Base-by-base conservation (phyloP, 2,888 invertebrate genomes). In the Temnothorax rugatulus region DNA sequence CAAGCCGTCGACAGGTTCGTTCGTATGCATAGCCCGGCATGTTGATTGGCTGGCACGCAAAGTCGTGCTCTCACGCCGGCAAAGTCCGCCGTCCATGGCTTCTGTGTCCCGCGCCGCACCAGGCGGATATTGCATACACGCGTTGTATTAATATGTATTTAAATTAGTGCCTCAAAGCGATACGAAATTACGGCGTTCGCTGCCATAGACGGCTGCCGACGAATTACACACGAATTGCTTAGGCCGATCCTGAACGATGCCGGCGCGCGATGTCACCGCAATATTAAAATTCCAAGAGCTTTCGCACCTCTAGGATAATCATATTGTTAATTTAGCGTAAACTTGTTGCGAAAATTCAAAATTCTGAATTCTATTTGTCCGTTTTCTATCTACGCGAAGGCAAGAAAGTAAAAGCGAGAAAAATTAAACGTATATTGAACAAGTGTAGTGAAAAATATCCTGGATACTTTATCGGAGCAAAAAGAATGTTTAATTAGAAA, bases 141-240 rank as follows among this genome's bases (percentile, higher is more conserved):
- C 91, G 92, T 91, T 90, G 87, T 91, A 93, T 93, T 93, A 93
- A 93, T 93, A 93, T 93, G 91, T 91, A 93, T 93, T 93, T 93
- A 92, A 93, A 93, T 93, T 91, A 91, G 90, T 84, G 90, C 88
- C 88, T 93, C 92, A 93, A 93, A 93, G 92, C 88, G 88, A 89
- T 84, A 85, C 86, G 82, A 91, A 90, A 92, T 92, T 92, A 91
- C 90, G 74, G 82, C 68, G 83, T 73, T 77, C 59, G 74, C 66
- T 44, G 41, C 59, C 59, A 63, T 25, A 73, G 74, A 61, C 64
- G 29, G 47, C 52, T 71, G 41, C 81, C 47, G 41, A 57, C 38
- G 57, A 68, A 81, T 79, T 81, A 59, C 68, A 59, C 50, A 13
- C 69, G 68, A 59, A 69, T 68, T 83, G 76, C 83, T 83, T 57